Conservation (phyloP, 2,888 invertebrate species). For the Doris montereyensis region DNA sequence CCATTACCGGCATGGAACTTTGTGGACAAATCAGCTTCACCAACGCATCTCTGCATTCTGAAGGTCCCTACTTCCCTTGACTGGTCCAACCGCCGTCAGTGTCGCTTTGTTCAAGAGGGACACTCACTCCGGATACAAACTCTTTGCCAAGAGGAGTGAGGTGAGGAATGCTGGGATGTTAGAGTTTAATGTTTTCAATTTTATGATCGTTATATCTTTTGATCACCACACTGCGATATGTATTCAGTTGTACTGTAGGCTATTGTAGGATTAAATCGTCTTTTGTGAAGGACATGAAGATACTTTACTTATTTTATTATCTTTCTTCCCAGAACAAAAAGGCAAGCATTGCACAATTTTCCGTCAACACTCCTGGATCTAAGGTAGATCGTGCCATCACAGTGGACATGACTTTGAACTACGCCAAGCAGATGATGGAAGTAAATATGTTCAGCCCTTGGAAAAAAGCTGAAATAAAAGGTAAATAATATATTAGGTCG, state of each 20-base stretch:
- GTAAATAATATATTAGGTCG: too few relatives aligned
- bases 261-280: too few relatives aligned
- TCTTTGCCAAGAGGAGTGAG: conserved; percentile 60
- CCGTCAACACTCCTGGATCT: conserved; percentile 89
- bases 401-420: conserved; percentile 63
- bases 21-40: conserved; percentile 81
- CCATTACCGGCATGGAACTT: conserved; percentile 86
- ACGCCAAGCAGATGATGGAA: conserved; percentile 52
- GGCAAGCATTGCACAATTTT: conserved; percentile 51
- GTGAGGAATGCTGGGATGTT: too few relatives aligned
- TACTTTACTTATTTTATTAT: too few relatives aligned
- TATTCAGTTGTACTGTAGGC: too few relatives aligned
- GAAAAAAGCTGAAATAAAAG: conserved; percentile 66
- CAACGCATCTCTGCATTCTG: conserved; percentile 79
- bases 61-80: conserved; percentile 73
- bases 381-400: conserved; percentile 79
- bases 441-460: conserved; percentile 65
- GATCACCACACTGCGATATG: too few relatives aligned
- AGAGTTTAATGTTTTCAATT: too few relatives aligned
- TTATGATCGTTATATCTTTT: too few relatives aligned
- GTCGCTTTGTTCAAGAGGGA: conserved; percentile 64
- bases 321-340: conserved; percentile 50
- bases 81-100: conserved; percentile 58
- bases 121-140: conserved; percentile 61
- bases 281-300: too few relatives aligned